Percentiles rank a stretch among this genome's conserved stretches.
Conservation (phyloP, 1,140 invertebrate species). For the Pachypsylla venusta region DNA sequence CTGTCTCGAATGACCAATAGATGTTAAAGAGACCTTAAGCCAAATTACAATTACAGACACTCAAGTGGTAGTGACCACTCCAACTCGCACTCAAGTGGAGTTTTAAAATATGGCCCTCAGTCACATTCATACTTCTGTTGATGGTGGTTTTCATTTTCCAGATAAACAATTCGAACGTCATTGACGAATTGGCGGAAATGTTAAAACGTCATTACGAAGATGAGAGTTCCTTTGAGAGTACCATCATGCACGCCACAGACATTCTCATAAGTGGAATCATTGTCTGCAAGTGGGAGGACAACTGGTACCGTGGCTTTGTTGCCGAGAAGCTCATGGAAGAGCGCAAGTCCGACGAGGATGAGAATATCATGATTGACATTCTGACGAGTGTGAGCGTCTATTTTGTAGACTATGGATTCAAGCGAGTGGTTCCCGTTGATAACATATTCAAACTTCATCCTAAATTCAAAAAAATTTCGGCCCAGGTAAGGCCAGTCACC, state of each 20-base stretch:
- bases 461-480: background rate
- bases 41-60: no score
- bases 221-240: background rate
- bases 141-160: no score
- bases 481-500: conserved; percentile 1
- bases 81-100: no score
- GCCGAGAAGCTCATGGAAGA: background rate
- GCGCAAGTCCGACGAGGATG: background rate
- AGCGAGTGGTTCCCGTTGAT: background rate
- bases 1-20: no score
- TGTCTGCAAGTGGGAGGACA: background rate
- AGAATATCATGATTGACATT: background rate
- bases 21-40: no score
- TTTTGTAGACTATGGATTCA: conserved; percentile 1
- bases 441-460: background rate
- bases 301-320: conserved; percentile 1
- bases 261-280: background rate
- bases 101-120: no score
- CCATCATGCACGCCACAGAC: background rate
- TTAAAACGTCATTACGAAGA: background rate
- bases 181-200: background rate
- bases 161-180: background rate
- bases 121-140: no score
- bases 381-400: background rate
- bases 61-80: no score